phyloP scores from a whole-genome alignment of 2,113 vertebrate species.

The Columbina picui region DNA sequence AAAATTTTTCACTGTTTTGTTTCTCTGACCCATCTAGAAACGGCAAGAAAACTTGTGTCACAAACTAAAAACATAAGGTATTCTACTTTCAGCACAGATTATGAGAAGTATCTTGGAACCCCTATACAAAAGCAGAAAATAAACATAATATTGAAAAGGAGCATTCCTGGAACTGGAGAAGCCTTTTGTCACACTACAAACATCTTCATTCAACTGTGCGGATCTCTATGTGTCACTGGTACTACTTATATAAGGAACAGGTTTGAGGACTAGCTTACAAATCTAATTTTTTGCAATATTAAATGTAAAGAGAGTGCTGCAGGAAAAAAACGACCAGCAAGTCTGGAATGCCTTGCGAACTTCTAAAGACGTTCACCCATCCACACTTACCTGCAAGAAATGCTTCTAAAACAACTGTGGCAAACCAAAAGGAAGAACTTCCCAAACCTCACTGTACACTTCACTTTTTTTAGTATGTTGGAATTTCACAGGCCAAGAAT shows the following conservation, averaged over 20 bases:
- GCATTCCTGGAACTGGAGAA: not conserved
- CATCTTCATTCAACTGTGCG: not conserved
- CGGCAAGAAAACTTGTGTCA: not conserved
- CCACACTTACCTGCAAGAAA: not conserved
- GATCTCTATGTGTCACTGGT: not conserved
- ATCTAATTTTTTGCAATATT: not conserved
- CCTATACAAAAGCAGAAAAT: not conserved
- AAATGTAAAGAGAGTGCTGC: not conserved
- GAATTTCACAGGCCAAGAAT: not conserved
- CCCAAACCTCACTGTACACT: not conserved
- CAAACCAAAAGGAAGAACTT: not conserved
- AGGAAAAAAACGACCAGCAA: not conserved
- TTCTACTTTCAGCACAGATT: not conserved
- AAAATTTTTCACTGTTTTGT: not conserved
- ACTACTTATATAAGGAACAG: not conserved
- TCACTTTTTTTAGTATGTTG: not conserved
- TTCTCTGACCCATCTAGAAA: not conserved
- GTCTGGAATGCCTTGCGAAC: not conserved
- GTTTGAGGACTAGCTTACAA: not conserved
- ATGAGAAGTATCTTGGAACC: not conserved
- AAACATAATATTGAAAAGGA: not conserved
- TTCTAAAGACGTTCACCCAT: not conserved
- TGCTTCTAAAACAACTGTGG: not conserved
- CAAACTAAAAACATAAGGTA: not conserved
- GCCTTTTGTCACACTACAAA: not conserved